Percentiles rank a stretch among this genome's conserved stretches.
Conservation (phyloP, 1,140 invertebrate species). For the Achroia grisella region DNA sequence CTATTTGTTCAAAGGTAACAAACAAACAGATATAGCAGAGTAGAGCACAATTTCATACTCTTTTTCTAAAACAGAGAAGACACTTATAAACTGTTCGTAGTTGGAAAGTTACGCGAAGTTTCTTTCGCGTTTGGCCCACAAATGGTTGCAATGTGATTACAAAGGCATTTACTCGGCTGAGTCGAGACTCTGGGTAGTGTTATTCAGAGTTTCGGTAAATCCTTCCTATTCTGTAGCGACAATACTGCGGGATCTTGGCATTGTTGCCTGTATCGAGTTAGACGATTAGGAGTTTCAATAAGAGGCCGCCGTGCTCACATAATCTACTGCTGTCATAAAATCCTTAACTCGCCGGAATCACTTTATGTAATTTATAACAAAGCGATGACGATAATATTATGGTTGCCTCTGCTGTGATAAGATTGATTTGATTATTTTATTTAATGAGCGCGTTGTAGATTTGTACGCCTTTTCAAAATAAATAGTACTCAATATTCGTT, state of each 20-base stretch:
- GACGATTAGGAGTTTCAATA: slow-evolving; percentile 58
- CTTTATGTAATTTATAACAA: too few species aligned
- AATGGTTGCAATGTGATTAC: slow-evolving; percentile 38
- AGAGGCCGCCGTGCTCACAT: slow-evolving; percentile 18
- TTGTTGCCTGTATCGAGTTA: slow-evolving; percentile 56
- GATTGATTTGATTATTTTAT: too few species aligned
- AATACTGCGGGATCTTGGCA: slow-evolving; percentile 45
- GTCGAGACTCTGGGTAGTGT: slow-evolving; percentile 44
- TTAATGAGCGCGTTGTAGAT: too few species aligned
- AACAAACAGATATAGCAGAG: too few species aligned
- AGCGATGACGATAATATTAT: too few species aligned
- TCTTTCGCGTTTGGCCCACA: slow-evolving; percentile 11
- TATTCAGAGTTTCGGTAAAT: slow-evolving; percentile 55
- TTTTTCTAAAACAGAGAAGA: too few species aligned
- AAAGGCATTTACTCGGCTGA: slow-evolving; percentile 42
- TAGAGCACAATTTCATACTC: too few species aligned
- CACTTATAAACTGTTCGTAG: too few species aligned
- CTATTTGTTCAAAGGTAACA: too few species aligned
- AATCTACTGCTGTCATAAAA: slow-evolving; percentile 32
- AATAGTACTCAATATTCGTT: too few species aligned
- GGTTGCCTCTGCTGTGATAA: too few species aligned
- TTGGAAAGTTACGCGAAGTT: not conserved
- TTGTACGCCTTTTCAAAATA: too few species aligned
- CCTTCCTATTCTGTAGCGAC: slow-evolving; percentile 56
- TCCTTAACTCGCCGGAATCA: slow-evolving; percentile 2